phyloP scores from a whole-genome alignment of 2,888 invertebrate species.

The Buathra laborator region DNA sequence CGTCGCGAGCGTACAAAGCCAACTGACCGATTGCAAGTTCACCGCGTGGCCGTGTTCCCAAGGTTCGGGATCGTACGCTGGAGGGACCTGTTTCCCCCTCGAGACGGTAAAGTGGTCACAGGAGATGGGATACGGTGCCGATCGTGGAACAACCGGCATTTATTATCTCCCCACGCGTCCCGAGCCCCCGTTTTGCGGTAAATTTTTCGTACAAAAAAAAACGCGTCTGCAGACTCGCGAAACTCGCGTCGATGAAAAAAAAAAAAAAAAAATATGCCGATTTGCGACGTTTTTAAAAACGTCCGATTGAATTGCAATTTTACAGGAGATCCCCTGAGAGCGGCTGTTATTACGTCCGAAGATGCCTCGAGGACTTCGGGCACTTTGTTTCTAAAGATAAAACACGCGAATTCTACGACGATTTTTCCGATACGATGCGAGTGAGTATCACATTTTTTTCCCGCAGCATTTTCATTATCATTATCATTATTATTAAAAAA shows the following conservation, averaged over 20 bases:
- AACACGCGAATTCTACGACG: slow-evolving; percentile 83
- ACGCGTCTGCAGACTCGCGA: not conserved
- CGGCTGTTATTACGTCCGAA: slow-evolving; percentile 85
- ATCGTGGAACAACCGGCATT: slow-evolving; percentile 85
- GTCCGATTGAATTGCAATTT: slow-evolving; percentile 61
- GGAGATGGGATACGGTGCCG: slow-evolving; percentile 82
- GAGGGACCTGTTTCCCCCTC: slow-evolving; percentile 87
- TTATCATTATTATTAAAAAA: too few relatives aligned
- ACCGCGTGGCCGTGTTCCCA: slow-evolving; percentile 86
- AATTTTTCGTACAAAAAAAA: slow-evolving; percentile 58
- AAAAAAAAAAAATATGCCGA: slow-evolving; percentile 6
- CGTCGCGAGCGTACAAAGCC: slow-evolving; percentile 85
- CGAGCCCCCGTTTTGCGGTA: slow-evolving; percentile 87
- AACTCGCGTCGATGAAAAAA: slow-evolving; percentile 10
- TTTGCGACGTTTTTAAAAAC: not conserved
- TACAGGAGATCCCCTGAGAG: slow-evolving; percentile 86
- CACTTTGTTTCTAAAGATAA: slow-evolving; percentile 84
- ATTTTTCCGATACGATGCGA: slow-evolving; percentile 86
- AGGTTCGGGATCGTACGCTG: slow-evolving; percentile 85
- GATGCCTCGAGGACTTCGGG: slow-evolving; percentile 85
- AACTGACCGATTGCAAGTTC: slow-evolving; percentile 85
- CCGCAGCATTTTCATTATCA: slow-evolving; percentile 18
- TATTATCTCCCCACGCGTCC: slow-evolving; percentile 87
- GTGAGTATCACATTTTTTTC: slow-evolving; percentile 82
- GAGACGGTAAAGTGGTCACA: slow-evolving; percentile 79